Base-by-base conservation (phyloP, 2,888 invertebrate genomes). In the Oligia fasciuncula region DNA sequence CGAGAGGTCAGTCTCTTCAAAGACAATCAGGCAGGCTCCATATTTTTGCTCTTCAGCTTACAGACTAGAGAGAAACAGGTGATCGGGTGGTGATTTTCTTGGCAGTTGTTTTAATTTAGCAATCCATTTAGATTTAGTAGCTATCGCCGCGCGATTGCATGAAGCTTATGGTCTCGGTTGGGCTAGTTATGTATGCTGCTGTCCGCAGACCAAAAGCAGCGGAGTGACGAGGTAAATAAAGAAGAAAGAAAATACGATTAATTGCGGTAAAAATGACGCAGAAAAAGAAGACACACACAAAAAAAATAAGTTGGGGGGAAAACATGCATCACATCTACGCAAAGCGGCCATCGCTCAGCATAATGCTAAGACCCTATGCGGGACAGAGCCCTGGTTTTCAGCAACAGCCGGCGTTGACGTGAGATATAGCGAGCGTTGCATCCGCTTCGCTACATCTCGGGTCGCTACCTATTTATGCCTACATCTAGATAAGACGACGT, bases 401-500 rank as follows among this genome's bases (percentile, higher is more conserved):
- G 8, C 19, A 8, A 8, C 8, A 8, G 54, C 19, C 19, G 19
- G 8, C 19, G 19, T 54, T 54, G 19, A 54, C 19, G 19, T 54
- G 19, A 54, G n/a, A 57, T 11, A 17, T 8, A 35, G 17, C 13
- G 19, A 40, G 6, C 14, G 0, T n/a, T 43, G 35, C 17, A 40
- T 17, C 23, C 57, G 65, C 77, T 60, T 49, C 13, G 43, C 54
- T 54, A 51, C 17, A 9, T 17, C 4, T 43, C 43, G 54, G 4
- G 14, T 4, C 49, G 23, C 73, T 65, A 68, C 84, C 73, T 63
- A 23, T 79, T 68, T 65, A 60, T 40, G 29, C 73, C 79, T 62
- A 69, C 73, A 81, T 77, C 78, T 82, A 83, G 84, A 80, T 76
- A 73, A 84, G 87, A 84, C 80, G 77, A 85, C 78, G 83, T 90